A percentile compares a stretch with the other conserved stretches of the same genome.
These are phyloP conservation scores for Drosophila insularis DNA, from an alignment of 1,140 invertebrate genomes.

Conservation along the genomic window DNA sequence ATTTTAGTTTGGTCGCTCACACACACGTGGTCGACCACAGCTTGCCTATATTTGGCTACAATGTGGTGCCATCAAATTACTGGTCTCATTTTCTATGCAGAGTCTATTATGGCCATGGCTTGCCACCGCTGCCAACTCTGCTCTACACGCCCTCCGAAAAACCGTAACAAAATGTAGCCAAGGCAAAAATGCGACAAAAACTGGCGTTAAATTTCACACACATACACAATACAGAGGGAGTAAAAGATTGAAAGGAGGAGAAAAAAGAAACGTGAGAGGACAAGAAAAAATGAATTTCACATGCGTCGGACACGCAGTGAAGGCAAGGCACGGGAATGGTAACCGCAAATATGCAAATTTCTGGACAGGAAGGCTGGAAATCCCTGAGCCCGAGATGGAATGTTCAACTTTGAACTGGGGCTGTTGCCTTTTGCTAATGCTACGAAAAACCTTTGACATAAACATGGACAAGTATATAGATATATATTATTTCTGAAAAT, in stretches of 20 bases:
- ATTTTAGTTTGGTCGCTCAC: conserved; percentile 1
- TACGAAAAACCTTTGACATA: conserved; percentile 14
- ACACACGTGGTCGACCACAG: conserved; percentile 47
- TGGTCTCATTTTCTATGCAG: conserved; percentile 76
- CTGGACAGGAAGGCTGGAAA: conserved; percentile 64
- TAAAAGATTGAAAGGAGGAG: not conserved
- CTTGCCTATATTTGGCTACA: conserved; percentile 68
- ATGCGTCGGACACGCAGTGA: conserved; percentile 62
- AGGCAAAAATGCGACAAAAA: conserved; percentile 75
- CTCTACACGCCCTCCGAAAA: conserved; percentile 6
- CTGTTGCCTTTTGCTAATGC: conserved; percentile 53
- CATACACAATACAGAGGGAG: conserved; percentile 38
- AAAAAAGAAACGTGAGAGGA: conserved; percentile 32
- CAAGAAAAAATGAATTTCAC: conserved; percentile 33
- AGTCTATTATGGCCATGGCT: conserved; percentile 61
- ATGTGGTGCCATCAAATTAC: conserved; percentile 78
- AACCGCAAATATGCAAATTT: conserved; percentile 78
- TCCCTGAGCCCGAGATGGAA: conserved; percentile 38
- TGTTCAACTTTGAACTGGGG: conserved; percentile 69
- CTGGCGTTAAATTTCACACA: conserved; percentile 76
- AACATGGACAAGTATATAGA: not conserved
- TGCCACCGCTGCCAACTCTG: not conserved
- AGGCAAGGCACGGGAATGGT: conserved; percentile 1
- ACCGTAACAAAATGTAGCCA: conserved; percentile 47
- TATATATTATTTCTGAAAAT: not conserved